Evolutionary conservation across 2,888 invertebrate genomes (phyloP), one percentile per base, ranked within the genome.

Genomic region (Myopa testacea): DNA sequence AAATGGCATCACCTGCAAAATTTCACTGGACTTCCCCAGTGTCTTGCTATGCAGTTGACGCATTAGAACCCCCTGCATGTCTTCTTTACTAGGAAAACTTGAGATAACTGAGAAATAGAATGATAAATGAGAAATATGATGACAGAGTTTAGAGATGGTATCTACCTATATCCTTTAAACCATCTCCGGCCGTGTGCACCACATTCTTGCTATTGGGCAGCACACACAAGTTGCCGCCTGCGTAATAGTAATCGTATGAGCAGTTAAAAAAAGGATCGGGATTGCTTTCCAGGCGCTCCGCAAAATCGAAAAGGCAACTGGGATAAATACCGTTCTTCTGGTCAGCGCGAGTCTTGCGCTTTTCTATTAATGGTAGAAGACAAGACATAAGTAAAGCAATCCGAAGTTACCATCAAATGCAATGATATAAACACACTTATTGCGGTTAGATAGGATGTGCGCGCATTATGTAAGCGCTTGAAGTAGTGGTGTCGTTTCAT

Each of bases 241-340:
- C 87, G 76, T 86, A 89, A 65, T 88, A 88, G 78, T 86, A 88
- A 78, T 89, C 89, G 67, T 87, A 88, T 65, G 85, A 85, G 5
- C 84, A 84, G 14, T 82, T 80, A 71, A 89, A 89, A 67, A 82
- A 87, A 0, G 83, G 75, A 80, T 87, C 86, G 0, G 85, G 84
- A 77, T 85, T 75, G 19, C 69, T n/a, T 72, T 84, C 81, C 7
- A 82, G 38, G 1, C 83, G 76, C 63, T 83, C 82, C 0, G 84
- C 84, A 62, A 83, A 80, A 1, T 82, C 81, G 38, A 82, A 78
- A 0, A 85, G n/a, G 4, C 78, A 68, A 0, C 60, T 45, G n/a
- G 80, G 80, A 75, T 83, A 84, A 10, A 82, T 80, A 1, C 77
- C 78, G 6, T 82, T 72, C 40, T 84, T 84, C 37, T 80, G 77